phyloP scores from a whole-genome alignment of 2,113 vertebrate genomes.

The Suncus etruscus region DNA sequence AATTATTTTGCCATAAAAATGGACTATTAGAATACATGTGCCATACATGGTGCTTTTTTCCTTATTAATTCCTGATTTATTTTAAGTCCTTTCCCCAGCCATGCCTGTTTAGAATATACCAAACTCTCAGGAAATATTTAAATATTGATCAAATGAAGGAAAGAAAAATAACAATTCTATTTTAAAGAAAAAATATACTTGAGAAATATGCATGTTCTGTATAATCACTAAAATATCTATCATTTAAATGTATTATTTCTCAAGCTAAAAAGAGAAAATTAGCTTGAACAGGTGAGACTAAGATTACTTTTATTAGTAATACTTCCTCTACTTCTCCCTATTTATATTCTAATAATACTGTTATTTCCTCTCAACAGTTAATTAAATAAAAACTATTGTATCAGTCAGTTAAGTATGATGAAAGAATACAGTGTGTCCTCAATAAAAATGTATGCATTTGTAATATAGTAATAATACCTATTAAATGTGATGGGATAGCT shows the following conservation, averaged over 20 bases:
- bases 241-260: not conserved
- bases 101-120: not conserved
- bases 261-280: not conserved
- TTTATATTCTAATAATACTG: not conserved
- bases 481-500: no score
- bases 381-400: constrained; percentile 24
- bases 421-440: no score
- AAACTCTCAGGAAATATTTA: not conserved
- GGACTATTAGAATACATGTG: not conserved
- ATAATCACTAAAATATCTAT: not conserved
- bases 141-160: not conserved
- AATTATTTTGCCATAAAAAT: constrained; percentile 9
- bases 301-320: not conserved
- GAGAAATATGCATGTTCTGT: not conserved
- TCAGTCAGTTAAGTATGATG: not conserved
- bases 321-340: not conserved
- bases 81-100: not conserved
- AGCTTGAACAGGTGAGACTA: not conserved
- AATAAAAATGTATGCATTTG: no score
- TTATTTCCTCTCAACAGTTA: constrained; percentile 37
- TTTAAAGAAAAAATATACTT: constrained; percentile 11
- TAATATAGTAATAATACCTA: no score
- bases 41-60: not conserved
- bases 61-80: not conserved
- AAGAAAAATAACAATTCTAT: not conserved